phyloP scores from a whole-genome alignment of 1,140 invertebrate species.

The Musca vetustissima region DNA sequence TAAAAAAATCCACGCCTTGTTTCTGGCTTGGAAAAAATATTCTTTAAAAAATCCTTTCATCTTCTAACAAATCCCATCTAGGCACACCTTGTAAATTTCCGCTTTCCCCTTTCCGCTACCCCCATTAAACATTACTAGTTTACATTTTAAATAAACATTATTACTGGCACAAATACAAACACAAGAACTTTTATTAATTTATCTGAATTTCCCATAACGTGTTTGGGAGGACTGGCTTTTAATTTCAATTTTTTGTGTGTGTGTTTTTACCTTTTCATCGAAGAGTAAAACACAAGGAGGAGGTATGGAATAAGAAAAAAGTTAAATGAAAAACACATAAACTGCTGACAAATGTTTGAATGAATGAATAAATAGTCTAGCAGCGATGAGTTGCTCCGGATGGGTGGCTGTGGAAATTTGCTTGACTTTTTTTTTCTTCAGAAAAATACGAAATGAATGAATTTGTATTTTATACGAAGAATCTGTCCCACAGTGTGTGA shows the following conservation, averaged over 20 bases:
- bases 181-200: too few relatives aligned
- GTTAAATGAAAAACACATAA: too few relatives aligned
- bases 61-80: too few relatives aligned
- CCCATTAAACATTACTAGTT: too few relatives aligned
- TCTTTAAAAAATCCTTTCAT: too few relatives aligned
- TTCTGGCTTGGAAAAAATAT: too few relatives aligned
- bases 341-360: background rate
- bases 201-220: too few relatives aligned
- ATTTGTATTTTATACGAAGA: background rate
- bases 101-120: too few relatives aligned
- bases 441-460: background rate
- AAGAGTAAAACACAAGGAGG: background rate
- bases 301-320: background rate
- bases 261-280: background rate
- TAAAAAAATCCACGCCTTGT: too few relatives aligned
- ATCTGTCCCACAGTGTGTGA: background rate
- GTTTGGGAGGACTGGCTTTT: too few relatives aligned
- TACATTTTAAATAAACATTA: constrained; percentile 14
- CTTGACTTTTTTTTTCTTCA: background rate
- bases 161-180: background rate
- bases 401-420: background rate
- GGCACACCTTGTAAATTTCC: too few relatives aligned
- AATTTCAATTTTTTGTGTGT: background rate
- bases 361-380: background rate
- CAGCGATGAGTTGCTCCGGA: background rate